Percentiles rank a stretch among this genome's conserved stretches.
Conservation (phyloP, 1,140 invertebrate species). For the Apis laboriosa region DNA sequence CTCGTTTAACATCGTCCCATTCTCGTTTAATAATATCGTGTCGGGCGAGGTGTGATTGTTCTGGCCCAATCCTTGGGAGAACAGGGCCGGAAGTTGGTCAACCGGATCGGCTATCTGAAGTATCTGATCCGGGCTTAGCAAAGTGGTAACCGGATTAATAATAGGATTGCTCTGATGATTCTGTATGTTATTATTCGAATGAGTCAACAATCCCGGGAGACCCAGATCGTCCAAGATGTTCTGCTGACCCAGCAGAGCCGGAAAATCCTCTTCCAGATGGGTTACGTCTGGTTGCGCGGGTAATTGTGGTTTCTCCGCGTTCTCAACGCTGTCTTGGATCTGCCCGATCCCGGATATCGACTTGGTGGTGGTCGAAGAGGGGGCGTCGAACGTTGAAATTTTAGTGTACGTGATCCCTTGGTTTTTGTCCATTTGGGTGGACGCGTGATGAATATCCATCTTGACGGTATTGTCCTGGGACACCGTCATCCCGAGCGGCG, state of each 20-base stretch:
- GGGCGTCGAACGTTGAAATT: constrained; percentile 62
- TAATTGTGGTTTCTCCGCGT: constrained; percentile 71
- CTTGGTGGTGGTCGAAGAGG: constrained; percentile 16
- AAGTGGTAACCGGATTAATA: constrained; percentile 80
- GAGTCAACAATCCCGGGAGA: constrained; percentile 70
- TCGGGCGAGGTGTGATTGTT: constrained; percentile 83
- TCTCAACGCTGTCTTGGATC: constrained; percentile 53
- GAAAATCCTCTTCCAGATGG: constrained; percentile 69
- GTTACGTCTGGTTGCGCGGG: constrained; percentile 46
- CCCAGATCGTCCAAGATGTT: constrained; percentile 71
- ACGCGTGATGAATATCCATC: constrained; percentile 28
- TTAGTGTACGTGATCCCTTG: constrained; percentile 58
- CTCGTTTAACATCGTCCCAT: constrained; percentile 82
- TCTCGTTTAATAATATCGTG: constrained; percentile 84
- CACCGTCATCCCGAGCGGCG: constrained; percentile 64
- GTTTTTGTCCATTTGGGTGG: constrained; percentile 40
- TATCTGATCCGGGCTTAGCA: constrained; percentile 75
- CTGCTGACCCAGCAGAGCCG: constrained; percentile 70
- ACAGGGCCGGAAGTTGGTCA: constrained; percentile 74
- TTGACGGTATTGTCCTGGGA: constrained; percentile 32
- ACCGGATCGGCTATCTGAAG: constrained; percentile 78
- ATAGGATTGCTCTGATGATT: constrained; percentile 73
- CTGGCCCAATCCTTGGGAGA: constrained; percentile 71
- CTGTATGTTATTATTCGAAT: constrained; percentile 72
- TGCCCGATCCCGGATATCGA: constrained; percentile 1